A percentile compares a stretch with the other conserved stretches of the same genome.
phyloP scores from a whole-genome alignment of 2,797 vertebrate species.

The Gadopsis marmoratus region DNA sequence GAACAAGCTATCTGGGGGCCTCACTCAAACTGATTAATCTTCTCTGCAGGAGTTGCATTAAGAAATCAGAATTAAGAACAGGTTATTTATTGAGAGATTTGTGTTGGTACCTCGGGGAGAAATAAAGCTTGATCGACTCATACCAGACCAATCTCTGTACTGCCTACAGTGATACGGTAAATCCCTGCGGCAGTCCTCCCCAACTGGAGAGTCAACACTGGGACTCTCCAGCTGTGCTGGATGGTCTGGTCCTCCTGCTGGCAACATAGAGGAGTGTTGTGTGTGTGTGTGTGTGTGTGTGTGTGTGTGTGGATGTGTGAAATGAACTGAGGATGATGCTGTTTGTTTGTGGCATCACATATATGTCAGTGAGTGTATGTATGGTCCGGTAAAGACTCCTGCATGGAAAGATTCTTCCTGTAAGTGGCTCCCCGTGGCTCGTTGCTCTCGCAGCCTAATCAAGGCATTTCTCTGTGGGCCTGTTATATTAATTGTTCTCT shows the following conservation, averaged over 20 bases:
- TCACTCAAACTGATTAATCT: conserved; percentile 80
- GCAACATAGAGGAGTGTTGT: conserved; percentile 36
- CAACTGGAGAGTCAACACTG: conserved; percentile 72
- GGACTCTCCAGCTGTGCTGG: conserved; percentile 71
- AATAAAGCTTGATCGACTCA: conserved; percentile 83
- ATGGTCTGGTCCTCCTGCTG: conserved; percentile 66
- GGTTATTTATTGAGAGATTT: conserved; percentile 84
- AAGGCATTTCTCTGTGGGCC: conserved; percentile 83
- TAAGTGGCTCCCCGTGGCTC: conserved; percentile 85
- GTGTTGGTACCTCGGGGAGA: conserved; percentile 73
- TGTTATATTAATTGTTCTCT: conserved; percentile 87
- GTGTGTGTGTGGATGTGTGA: conserved; percentile 32
- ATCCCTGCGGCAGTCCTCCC: conserved; percentile 69
- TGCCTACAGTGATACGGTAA: conserved; percentile 73
- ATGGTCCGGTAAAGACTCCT: conserved; percentile 76
- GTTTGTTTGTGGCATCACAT: conserved; percentile 60
- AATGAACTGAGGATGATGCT: conserved; percentile 54
- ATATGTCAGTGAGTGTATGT: conserved; percentile 59
- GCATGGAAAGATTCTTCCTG: conserved; percentile 80
- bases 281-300: conserved; percentile 21
- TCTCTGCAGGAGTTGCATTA: conserved; percentile 81
- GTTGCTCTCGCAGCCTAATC: conserved; percentile 85
- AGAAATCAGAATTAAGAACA: conserved; percentile 83
- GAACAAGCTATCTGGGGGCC: conserved; percentile 64
- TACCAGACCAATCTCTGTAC: conserved; percentile 63